Base-by-base conservation (phyloP, 2,113 vertebrate genomes). In the Corythornis madagascariensis region DNA sequence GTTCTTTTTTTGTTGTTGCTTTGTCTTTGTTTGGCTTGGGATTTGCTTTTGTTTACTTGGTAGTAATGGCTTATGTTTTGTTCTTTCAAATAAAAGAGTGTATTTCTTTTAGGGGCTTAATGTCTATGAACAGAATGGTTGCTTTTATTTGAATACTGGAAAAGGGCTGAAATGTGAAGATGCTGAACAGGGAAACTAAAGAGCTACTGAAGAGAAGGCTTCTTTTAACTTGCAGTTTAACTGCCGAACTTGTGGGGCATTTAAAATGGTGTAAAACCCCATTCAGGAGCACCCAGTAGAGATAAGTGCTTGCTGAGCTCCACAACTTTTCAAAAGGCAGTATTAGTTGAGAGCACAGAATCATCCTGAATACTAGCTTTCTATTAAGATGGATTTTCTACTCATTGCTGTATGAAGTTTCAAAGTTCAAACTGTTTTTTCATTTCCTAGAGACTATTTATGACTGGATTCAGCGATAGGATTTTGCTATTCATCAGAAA, bases 401-500 rank as follows among this genome's bases (percentile, higher is more conserved):
- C 28, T 77, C n/a, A 83, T 84, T 86, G 63, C 70, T 64, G 2
- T 26, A 17, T 42, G 35, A 71, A 43, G 42, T 67, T 82, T 22
- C 12, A 70, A 92, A 83, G 42, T 86, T 93, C 59, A 78, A 26
- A 69, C 66, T 26, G 16, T 64, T 95, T 48, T 92, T 83, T 83
- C 28, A 55, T 71, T 85, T 88, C 29, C 57, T 78, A 21, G 59
- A 60, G 52, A 53, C 43, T 43, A 9, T 47, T 42, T 40, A 26
- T 82, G 88, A 26, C 42, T 65, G 69, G 70, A 60, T 55, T 76
- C 28, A 52, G 61, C 65, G n/a, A 24, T 14, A 78, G 33, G 53
- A 67, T 75, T 93, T 90, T 88, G 70, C 57, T 77, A 56, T 67
- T 90, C 56, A 64, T 83, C 55, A 83, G 78, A 83, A 91, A 56